Evolutionary conservation across 2,888 invertebrate genomes (phyloP).

Genomic region (Seira sanloemensis): DNA sequence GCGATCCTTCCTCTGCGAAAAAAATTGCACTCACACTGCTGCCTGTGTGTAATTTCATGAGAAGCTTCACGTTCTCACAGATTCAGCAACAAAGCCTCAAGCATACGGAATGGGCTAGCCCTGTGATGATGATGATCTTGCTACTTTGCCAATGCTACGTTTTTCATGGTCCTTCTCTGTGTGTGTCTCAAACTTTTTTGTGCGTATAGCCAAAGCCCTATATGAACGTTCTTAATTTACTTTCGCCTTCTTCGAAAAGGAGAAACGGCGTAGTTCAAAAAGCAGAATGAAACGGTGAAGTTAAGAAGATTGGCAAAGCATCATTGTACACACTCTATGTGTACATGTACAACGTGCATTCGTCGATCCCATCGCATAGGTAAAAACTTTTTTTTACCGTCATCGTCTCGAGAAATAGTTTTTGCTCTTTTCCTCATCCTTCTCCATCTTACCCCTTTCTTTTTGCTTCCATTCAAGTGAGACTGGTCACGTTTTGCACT

Average conservation of each 20-base stretch:
- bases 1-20: slow-evolving; percentile 31
- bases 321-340: not conserved
- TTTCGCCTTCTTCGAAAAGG: no score
- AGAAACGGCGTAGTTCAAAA: no score
- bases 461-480: slow-evolving; percentile 27
- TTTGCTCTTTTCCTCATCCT: slow-evolving; percentile 16
- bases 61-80: slow-evolving; percentile 20
- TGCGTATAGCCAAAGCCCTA: not conserved
- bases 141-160: not conserved
- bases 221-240: no score
- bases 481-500: not conserved
- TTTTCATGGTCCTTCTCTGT: not conserved
- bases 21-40: not conserved
- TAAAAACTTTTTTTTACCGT: not conserved
- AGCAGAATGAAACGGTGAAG: no score
- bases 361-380: no score
- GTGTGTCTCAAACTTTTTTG: not conserved
- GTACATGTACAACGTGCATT: not conserved
- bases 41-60: not conserved
- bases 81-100: not conserved
- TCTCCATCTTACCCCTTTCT: slow-evolving; percentile 16
- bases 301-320: no score
- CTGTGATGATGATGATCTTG: no score
- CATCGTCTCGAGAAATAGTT: not conserved
- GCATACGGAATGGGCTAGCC: not conserved